phyloP scores from a whole-genome alignment of 2,113 vertebrate species.

The Trogon melanurus region DNA sequence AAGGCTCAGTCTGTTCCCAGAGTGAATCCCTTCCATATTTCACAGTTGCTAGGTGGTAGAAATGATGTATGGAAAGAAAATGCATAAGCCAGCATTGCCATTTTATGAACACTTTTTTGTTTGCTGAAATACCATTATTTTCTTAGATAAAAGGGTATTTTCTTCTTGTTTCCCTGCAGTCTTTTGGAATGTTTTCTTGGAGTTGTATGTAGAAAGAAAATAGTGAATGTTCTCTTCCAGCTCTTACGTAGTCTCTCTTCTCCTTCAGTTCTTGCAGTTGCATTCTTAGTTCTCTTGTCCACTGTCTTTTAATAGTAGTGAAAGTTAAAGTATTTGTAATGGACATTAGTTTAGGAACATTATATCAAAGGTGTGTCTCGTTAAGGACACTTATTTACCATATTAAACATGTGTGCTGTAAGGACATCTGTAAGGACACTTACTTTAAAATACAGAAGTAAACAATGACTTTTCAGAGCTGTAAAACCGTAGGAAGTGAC shows the following conservation, averaged over 20 bases:
- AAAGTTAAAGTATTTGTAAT: background rate
- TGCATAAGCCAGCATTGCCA: background rate
- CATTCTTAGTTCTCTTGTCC: background rate
- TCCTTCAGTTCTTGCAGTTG: background rate
- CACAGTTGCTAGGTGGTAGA: background rate
- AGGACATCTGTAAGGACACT: rapidly evolving
- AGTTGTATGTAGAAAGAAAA: background rate
- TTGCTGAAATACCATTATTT: background rate
- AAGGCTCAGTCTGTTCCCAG: background rate
- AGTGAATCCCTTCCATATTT: background rate
- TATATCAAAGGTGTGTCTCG: background rate
- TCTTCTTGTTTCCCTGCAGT: background rate
- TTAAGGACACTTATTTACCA: background rate
- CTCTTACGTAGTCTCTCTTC: background rate
- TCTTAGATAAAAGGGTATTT: background rate
- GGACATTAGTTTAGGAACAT: background rate
- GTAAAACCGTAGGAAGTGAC: background rate
- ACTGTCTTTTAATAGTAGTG: background rate
- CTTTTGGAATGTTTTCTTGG: background rate
- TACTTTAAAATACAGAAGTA: background rate
- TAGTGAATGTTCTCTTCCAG: background rate
- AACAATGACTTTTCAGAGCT: background rate
- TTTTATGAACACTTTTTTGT: background rate
- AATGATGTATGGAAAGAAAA: background rate
- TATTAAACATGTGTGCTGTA: background rate